phyloP scores from a whole-genome alignment of 2,888 invertebrate species.

The Drosophila subquinaria region DNA sequence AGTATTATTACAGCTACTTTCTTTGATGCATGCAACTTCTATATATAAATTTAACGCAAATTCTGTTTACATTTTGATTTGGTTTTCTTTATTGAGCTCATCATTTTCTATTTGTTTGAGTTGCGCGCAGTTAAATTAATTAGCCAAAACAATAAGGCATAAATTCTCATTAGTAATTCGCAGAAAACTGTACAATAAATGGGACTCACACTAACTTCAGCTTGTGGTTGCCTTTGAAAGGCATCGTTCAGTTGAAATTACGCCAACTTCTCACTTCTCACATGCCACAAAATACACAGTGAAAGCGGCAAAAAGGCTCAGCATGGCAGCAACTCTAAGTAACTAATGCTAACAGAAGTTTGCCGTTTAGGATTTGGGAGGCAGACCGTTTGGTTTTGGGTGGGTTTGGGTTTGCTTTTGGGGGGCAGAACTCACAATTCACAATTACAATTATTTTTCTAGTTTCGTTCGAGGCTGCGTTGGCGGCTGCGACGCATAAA shows the following conservation, averaged over 20 bases:
- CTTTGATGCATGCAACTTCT: neutral
- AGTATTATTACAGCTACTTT: neutral
- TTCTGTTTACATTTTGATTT: conserved; percentile 8
- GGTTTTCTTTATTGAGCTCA: conserved; percentile 20
- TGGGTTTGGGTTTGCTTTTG: neutral
- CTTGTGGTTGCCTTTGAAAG: neutral
- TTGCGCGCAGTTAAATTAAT: conserved; percentile 28
- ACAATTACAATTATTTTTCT: conserved; percentile 76
- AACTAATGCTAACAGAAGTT: conserved; percentile 28
- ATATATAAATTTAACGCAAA: neutral
- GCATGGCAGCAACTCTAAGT: conserved; percentile 2
- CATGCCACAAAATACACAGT: conserved; percentile 5
- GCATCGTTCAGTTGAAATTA: conserved; percentile 4
- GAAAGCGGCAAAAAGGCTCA: neutral
- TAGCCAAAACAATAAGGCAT: conserved; percentile 43
- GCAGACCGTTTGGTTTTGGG: neutral
- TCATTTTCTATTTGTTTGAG: conserved; percentile 13
- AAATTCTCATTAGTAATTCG: conserved; percentile 63
- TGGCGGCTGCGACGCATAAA: conserved; percentile 64
- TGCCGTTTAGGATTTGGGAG: conserved; percentile 5
- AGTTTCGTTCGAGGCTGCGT: conserved; percentile 40
- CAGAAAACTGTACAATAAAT: conserved; percentile 43
- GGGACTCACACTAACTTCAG: neutral
- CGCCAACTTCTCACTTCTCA: neutral
- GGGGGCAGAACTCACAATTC: conserved; percentile 40